Evolutionary conservation across 2,888 invertebrate genomes (phyloP).

Genomic region (Spisula solida): DNA sequence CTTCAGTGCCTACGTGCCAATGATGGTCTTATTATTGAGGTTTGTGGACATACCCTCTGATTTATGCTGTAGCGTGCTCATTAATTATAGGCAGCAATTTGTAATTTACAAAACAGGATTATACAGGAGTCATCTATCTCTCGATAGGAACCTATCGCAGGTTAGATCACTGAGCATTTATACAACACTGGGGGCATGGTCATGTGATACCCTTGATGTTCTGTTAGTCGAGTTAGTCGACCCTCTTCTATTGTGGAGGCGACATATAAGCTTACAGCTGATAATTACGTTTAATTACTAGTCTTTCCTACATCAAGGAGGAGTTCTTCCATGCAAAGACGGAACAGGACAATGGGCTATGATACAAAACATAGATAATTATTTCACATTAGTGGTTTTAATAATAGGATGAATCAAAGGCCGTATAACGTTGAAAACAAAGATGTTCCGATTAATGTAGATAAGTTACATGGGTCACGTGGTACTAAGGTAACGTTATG

Average conservation of each 20-base stretch:
- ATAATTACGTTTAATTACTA: slow-evolving; percentile 51
- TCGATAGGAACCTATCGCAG: neutral
- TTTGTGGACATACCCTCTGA: neutral
- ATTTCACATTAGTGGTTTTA: slow-evolving; percentile 23
- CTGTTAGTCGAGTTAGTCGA: neutral
- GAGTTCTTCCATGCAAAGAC: slow-evolving; percentile 24
- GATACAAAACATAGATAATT: slow-evolving; percentile 35
- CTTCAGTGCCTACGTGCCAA: too few species aligned
- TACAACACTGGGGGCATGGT: neutral
- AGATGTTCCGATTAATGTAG: slow-evolving; percentile 15
- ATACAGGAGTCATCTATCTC: neutral
- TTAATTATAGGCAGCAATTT: neutral
- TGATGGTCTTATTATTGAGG: too few species aligned
- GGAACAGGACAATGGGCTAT: slow-evolving; percentile 16
- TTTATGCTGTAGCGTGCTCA: neutral
- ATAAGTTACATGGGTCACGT: slow-evolving; percentile 11
- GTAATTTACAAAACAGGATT: neutral
- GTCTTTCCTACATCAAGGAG: slow-evolving; percentile 46
- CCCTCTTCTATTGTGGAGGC: neutral
- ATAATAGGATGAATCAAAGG: neutral
- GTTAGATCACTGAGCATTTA: neutral
- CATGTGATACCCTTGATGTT: slow-evolving; percentile 14
- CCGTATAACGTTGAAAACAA: neutral
- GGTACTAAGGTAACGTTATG: neutral
- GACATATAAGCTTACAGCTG: slow-evolving; percentile 42